Percentiles rank a stretch among this genome's conserved stretches.
phyloP scores from a whole-genome alignment of 2,888 invertebrate species.

The Drosophila kokeensis region DNA sequence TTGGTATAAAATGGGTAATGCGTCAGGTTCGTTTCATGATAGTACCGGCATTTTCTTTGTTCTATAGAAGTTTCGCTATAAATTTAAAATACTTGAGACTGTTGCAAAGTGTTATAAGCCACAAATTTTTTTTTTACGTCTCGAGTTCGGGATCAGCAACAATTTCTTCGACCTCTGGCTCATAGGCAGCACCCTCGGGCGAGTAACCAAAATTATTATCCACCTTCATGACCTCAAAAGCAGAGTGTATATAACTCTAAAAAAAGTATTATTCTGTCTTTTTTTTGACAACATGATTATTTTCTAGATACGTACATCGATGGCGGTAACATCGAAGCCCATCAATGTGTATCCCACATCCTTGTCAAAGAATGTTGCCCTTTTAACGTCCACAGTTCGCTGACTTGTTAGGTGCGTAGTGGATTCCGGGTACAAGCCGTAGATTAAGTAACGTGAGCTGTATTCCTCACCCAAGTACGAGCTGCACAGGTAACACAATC shows the following conservation, averaged over 20 bases:
- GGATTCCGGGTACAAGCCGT: constrained; percentile 63
- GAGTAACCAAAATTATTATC: constrained; percentile 75
- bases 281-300: background rate
- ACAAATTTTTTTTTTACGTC: constrained; percentile 48
- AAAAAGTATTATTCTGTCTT: background rate
- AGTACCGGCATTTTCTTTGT: constrained; percentile 83
- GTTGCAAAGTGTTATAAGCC: background rate
- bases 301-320: constrained; percentile 64
- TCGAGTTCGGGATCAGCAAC: constrained; percentile 77
- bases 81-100: background rate
- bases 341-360: constrained; percentile 75
- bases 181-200: constrained; percentile 67
- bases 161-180: constrained; percentile 74
- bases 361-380: constrained; percentile 76
- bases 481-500: constrained; percentile 83
- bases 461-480: constrained; percentile 67
- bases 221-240: constrained; percentile 82
- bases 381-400: constrained; percentile 39
- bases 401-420: constrained; percentile 29
- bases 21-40: constrained; percentile 83
- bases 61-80: constrained; percentile 74
- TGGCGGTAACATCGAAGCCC: constrained; percentile 69
- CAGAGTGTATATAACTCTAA: constrained; percentile 81
- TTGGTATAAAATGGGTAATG: constrained; percentile 83
- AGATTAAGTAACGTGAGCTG: constrained; percentile 76